Conservation (phyloP, 2,113 vertebrate species). For the Megaceryle maxima region DNA sequence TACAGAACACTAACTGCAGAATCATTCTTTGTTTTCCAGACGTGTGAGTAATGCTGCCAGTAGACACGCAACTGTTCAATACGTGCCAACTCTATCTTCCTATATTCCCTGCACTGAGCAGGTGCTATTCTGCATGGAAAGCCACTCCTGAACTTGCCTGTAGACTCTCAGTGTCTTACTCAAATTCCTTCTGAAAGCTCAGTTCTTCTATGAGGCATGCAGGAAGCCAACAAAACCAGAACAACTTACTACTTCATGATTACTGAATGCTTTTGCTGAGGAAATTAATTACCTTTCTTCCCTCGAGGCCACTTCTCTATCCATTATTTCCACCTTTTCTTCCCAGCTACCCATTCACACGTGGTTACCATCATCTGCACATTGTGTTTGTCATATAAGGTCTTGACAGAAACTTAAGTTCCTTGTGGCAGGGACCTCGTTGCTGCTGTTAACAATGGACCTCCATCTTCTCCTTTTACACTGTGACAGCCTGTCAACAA, state of each 20-base stretch:
- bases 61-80: not conserved
- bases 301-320: not conserved
- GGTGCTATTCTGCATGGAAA: not conserved
- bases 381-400: not conserved
- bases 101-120: not conserved
- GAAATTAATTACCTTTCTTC: not conserved
- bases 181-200: not conserved
- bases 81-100: not conserved
- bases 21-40: not conserved
- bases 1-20: not conserved
- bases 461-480: not conserved
- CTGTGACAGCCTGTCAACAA: constrained; percentile 28
- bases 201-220: not conserved
- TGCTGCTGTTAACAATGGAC: constrained; percentile 2
- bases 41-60: not conserved
- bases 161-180: not conserved
- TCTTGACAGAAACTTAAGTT: not conserved
- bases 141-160: not conserved
- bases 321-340: not conserved
- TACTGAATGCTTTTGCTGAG: not conserved
- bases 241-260: not conserved
- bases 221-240: not conserved
- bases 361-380: not conserved
- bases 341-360: rapidly evolving
- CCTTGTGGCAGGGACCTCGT: not conserved